Base-by-base conservation (phyloP, 2,113 vertebrate genomes). In the Notiomystis cincta region DNA sequence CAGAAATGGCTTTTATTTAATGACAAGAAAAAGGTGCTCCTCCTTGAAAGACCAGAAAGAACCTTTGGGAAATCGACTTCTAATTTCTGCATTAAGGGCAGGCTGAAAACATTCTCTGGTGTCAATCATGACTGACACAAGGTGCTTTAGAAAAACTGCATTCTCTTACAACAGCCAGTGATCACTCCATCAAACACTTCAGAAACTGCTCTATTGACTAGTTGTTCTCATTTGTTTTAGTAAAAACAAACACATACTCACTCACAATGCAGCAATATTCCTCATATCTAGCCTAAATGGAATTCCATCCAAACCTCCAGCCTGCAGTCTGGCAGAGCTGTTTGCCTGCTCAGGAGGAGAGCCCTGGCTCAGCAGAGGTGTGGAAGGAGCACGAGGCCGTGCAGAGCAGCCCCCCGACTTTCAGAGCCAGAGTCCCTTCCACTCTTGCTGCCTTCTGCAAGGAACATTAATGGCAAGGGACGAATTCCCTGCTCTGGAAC, bases 1-100 rank as follows among this genome's bases (percentile, higher is more conserved):
- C 20, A 91, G 81, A 93, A 91, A 72, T 77, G 11, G 10, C 19
- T 93, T 87, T 89, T 53, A 20, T 89, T 89, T 64, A 75, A 65
- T 23, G 28, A 40, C 42, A 89, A 64, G 7, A 33, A 87, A 67
- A 67, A 80, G 31, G 31, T 80, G 33, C 5, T 92, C 30, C 22
- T 67, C 25, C 22, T 85, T 37, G 38, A 69, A 85, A 93, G 37
- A 61, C 31, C 27, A 69, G 53, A 72, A 57, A 89, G 37, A 17
- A 79, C 27, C 25, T 85, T 64, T 51, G 15, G 57, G 82, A 96
- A 89, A 79, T 30, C 70, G 79, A 10, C 14, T 56, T 67, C 37
- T 70, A 61, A 25, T 75, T 93, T 71, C 90, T 71, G 19, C 35
- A 56, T 44, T n/a, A n/a, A 51, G 84, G 11, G 18, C 47, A 87